Conservation (phyloP, 2,888 invertebrate genomes). For the Chaetoderma sp. region DNA sequence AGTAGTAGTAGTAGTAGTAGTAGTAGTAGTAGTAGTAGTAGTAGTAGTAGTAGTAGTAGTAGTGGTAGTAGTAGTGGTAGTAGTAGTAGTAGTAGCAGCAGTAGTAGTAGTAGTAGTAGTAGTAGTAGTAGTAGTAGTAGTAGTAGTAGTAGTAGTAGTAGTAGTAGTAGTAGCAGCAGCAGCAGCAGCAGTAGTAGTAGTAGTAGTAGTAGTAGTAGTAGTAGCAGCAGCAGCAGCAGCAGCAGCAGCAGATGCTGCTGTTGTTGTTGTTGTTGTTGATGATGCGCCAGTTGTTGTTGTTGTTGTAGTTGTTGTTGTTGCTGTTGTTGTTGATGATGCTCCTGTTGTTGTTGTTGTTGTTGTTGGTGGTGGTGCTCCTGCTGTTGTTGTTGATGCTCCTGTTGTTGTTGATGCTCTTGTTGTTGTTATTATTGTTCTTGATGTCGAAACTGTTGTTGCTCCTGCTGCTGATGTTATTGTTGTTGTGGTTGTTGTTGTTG, state of each 20-base stretch:
- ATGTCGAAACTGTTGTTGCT: neutral
- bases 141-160: neutral
- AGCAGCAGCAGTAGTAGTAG: too few species aligned
- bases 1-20: neutral
- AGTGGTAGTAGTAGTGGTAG: neutral
- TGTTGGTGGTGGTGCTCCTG: too few species aligned
- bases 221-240: neutral
- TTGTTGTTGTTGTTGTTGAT: neutral
- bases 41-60: neutral
- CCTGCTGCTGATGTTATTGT: too few species aligned
- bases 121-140: neutral
- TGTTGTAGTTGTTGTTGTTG: neutral
- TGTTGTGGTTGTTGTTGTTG: too few species aligned
- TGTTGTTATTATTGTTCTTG: neutral
- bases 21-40: neutral
- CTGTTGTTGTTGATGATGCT: too few species aligned
- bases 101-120: neutral
- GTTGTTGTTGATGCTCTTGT: too few species aligned
- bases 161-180: constrained; percentile 1
- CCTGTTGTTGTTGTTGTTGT: neutral
- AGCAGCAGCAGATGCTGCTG: too few species aligned
- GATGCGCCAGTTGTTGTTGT: neutral
- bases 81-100: neutral
- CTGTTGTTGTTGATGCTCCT: too few species aligned
- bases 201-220: neutral